Base-by-base conservation (phyloP, 2,888 invertebrate genomes). In the Drosophila pegasa region DNA sequence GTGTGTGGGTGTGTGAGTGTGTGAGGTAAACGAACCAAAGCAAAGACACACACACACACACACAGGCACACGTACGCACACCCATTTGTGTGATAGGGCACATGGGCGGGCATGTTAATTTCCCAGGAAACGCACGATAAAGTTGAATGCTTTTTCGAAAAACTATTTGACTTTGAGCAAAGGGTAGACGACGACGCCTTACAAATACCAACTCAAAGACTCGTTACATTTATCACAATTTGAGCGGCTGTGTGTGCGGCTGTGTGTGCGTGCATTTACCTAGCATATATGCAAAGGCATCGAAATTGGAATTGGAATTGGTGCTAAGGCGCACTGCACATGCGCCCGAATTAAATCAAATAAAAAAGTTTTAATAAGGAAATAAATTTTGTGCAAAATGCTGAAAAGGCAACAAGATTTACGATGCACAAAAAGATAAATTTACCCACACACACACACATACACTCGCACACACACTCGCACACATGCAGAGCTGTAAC, bases 51-150 rank as follows among this genome's bases (percentile, higher is more conserved):
- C 48, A 58, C 43, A 48, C 20, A 38, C 35, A 59, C 48, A 55
- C 40, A 56, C 31, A 33, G 22, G 55, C 14, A 33, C 27, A 33
- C 4, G 14, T 12, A 60, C 48, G 10, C 48, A 33, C 14, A 48
- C 10, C 35, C 22, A 50, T 10, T 22, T 31, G 38, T 20, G 16
- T 12, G 5, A 18, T 3, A 29, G 33, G 40, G 55, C 33, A 64
- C 52, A 45, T 51, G 70, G 78, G 71, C 22, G 63, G 66, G 81
- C 74, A 85, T 85, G 88, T 88, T 88, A 88, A 88, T 88, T 86
- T 86, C 85, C 84, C 88, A 84, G 89, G 88, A 88, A 88, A 87
- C 84, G 85, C 87, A 88, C 84, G 87, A 88, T 85, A 85, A 88
- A 85, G 73, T 84, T 88, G 88, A 88, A 81, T 84, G 87, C 79